Percentiles rank a stretch among this genome's conserved stretches.
Evolutionary conservation across 2,113 vertebrate species (phyloP).

Genomic region (Ophthalmolycus amberensis): DNA sequence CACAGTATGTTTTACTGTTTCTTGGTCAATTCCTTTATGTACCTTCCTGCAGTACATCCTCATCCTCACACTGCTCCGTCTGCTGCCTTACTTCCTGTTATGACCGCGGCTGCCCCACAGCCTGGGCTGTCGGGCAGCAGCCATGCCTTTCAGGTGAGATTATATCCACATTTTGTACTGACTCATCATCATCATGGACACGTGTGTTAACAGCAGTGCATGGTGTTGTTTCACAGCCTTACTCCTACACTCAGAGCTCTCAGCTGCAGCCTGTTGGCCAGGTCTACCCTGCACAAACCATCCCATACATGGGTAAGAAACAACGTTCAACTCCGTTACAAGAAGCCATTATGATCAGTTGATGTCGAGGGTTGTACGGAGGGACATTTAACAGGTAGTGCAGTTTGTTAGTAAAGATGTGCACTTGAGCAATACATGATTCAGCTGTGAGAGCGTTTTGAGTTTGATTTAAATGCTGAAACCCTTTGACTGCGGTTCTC

Average conservation of each 20-base stretch:
- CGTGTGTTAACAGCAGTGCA: not conserved
- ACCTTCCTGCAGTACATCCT: slow-evolving; percentile 76
- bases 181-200: not conserved
- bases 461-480: not conserved
- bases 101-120: slow-evolving; percentile 81
- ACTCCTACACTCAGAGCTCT: slow-evolving; percentile 83
- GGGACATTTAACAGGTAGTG: not conserved
- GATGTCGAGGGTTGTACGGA: no score
- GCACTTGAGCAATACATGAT: not conserved
- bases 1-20: not conserved
- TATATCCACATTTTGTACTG: not conserved
- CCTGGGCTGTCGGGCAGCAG: slow-evolving; percentile 80
- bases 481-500: not conserved
- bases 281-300: slow-evolving; percentile 86
- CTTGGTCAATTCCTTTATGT: not conserved
- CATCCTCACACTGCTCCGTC: slow-evolving; percentile 77
- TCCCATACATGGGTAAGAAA: slow-evolving; percentile 89
- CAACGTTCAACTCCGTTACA: not conserved
- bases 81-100: slow-evolving; percentile 86
- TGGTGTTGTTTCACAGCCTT: slow-evolving; percentile 77
- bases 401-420: not conserved
- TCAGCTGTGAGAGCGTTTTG: not conserved
- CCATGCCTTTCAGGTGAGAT: slow-evolving; percentile 91
- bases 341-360: not conserved
- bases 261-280: slow-evolving; percentile 89